Conservation (phyloP, 2,113 vertebrate species). For the Ptyas mucosa region DNA sequence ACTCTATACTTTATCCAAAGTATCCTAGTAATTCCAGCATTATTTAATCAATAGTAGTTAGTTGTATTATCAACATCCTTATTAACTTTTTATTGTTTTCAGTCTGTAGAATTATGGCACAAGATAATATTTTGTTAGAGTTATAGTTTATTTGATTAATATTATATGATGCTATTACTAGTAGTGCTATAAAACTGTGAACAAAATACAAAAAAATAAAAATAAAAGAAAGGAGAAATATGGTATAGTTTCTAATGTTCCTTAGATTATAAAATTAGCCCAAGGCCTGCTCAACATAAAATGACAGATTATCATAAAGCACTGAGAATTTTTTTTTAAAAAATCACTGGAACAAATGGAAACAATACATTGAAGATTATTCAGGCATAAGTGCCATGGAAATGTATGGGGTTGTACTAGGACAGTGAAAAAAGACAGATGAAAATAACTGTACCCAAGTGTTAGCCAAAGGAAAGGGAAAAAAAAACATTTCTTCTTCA, state of each 20-base stretch:
- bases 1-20: not conserved
- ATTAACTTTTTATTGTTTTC: not conserved
- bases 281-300: rapidly evolving
- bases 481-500: no score
- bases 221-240: not conserved
- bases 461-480: not conserved
- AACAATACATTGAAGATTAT: not conserved
- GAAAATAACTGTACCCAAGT: not conserved
- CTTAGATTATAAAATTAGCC: not conserved
- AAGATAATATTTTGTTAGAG: not conserved
- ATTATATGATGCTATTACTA: not conserved
- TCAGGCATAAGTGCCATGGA: slow-evolving; percentile 15
- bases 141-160: not conserved
- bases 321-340: not conserved
- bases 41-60: not conserved
- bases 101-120: not conserved
- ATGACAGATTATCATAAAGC: slow-evolving; percentile 11
- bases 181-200: not conserved
- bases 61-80: not conserved
- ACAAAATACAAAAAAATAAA: slow-evolving; percentile 9
- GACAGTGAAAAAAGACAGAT: not conserved
- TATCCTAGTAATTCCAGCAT: not conserved
- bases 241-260: not conserved
- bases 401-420: not conserved
- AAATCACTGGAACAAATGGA: not conserved